A percentile compares a stretch with the other conserved stretches of the same genome.
phyloP scores from a whole-genome alignment of 2,113 vertebrate genomes.

The Struthidea cinerea region DNA sequence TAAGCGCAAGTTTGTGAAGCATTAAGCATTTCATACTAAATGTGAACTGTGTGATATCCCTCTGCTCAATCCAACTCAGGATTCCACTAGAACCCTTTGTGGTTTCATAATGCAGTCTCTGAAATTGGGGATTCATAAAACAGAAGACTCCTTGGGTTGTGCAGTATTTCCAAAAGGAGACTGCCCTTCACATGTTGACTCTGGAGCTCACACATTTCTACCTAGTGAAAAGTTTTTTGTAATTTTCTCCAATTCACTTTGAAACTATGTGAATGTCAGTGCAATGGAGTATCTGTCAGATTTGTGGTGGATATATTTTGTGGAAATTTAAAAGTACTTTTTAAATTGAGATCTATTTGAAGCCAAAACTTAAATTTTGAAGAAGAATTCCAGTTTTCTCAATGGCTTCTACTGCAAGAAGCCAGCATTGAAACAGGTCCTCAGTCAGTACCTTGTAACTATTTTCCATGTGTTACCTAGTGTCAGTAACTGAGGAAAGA shows the following conservation, averaged over 20 bases:
- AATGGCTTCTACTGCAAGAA: not conserved
- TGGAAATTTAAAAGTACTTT: not conserved
- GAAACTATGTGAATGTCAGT: not conserved
- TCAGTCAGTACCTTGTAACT: not conserved
- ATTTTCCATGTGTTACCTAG: not conserved
- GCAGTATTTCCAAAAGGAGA: not conserved
- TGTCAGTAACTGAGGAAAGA: not conserved
- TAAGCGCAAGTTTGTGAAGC: not conserved
- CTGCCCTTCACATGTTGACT: not conserved
- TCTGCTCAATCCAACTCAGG: not conserved
- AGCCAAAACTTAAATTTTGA: not conserved
- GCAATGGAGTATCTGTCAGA: not conserved
- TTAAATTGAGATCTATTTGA: not conserved
- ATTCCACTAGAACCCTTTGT: not conserved
- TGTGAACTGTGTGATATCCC: not conserved
- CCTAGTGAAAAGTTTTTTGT: not conserved
- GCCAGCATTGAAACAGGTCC: not conserved
- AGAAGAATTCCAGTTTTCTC: not conserved
- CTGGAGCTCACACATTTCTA: not conserved
- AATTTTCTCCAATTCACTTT: not conserved
- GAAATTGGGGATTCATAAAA: not conserved
- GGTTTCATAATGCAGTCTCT: not conserved
- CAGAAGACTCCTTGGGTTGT: not conserved
- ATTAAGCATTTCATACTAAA: not conserved
- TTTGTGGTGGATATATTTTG: not conserved